Conservation (phyloP, 2,113 vertebrate genomes). For the Silurus asotus region DNA sequence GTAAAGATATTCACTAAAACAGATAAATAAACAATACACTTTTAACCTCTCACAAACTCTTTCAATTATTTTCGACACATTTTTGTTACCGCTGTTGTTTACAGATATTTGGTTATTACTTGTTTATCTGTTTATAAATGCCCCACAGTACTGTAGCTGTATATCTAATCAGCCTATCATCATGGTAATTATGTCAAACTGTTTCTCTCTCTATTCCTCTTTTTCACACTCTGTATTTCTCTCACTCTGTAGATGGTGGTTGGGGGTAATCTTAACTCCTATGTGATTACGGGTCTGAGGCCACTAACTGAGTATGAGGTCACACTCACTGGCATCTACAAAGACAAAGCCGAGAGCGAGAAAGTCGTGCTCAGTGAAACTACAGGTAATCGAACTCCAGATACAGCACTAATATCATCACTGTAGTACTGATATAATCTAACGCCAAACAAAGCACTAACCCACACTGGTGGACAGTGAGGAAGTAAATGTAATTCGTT, state of each 20-base stretch:
- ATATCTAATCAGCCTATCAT: not conserved
- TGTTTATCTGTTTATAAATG: not conserved
- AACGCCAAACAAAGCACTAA: not conserved
- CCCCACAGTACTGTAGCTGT: not conserved
- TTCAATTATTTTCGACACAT: not conserved
- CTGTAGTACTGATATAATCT: not conserved
- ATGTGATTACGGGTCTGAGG: conserved; percentile 78
- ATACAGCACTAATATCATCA: not conserved
- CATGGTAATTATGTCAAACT: not conserved
- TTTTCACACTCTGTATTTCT: not conserved
- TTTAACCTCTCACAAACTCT: not conserved
- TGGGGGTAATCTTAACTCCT: conserved; percentile 74
- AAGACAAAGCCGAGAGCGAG: conserved; percentile 85
- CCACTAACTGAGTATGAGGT: conserved; percentile 85
- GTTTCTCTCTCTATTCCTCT: not conserved
- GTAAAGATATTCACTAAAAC: not conserved
- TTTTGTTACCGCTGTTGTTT: not conserved
- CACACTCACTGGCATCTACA: conserved; percentile 81
- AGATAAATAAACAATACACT: not conserved
- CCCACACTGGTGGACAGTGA: too few species aligned
- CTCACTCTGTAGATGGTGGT: conserved; percentile 63
- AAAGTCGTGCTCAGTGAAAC: conserved; percentile 75
- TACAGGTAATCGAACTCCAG: conserved; percentile 75
- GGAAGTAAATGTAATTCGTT: too few species aligned
- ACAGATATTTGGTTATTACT: not conserved